phyloP scores from a whole-genome alignment of 2,797 vertebrate species.

The Pseudopleuronectes americanus region DNA sequence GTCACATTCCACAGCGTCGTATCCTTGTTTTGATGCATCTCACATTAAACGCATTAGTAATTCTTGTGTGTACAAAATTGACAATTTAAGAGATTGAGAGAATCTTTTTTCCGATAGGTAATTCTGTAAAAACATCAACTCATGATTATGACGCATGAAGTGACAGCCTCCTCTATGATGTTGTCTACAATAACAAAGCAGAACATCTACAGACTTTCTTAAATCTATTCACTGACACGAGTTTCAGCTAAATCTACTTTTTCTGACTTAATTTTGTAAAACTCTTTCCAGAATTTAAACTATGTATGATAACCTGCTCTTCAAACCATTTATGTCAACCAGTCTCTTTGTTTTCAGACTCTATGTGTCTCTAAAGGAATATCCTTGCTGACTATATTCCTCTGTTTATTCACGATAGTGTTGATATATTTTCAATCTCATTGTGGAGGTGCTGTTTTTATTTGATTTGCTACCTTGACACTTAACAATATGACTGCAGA shows the following conservation, averaged over 20 bases:
- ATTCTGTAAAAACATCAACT: slow-evolving; percentile 31
- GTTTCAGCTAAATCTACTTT: slow-evolving; percentile 15
- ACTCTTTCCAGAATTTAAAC: not conserved
- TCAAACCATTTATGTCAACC: not conserved
- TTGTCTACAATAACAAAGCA: slow-evolving; percentile 34
- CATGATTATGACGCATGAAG: slow-evolving; percentile 27
- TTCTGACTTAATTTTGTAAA: not conserved
- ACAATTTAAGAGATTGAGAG: slow-evolving; percentile 8
- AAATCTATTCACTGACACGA: slow-evolving; percentile 16
- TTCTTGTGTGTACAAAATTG: slow-evolving; percentile 4
- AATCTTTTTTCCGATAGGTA: slow-evolving; percentile 1
- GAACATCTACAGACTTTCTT: slow-evolving; percentile 1
- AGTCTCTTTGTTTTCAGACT: not conserved
- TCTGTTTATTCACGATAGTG: not conserved
- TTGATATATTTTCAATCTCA: slow-evolving; percentile 3
- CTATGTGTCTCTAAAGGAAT: not conserved
- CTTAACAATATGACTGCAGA: not conserved
- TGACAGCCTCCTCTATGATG: slow-evolving; percentile 29
- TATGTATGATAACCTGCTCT: not conserved
- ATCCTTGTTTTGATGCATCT: not conserved
- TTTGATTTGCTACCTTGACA: not conserved
- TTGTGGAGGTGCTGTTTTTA: not conserved
- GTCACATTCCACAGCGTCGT: not conserved
- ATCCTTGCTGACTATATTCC: not conserved
- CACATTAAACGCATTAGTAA: not conserved